Evolutionary conservation across 2,888 invertebrate species (phyloP).

Genomic region (Phengaris alcon): DNA sequence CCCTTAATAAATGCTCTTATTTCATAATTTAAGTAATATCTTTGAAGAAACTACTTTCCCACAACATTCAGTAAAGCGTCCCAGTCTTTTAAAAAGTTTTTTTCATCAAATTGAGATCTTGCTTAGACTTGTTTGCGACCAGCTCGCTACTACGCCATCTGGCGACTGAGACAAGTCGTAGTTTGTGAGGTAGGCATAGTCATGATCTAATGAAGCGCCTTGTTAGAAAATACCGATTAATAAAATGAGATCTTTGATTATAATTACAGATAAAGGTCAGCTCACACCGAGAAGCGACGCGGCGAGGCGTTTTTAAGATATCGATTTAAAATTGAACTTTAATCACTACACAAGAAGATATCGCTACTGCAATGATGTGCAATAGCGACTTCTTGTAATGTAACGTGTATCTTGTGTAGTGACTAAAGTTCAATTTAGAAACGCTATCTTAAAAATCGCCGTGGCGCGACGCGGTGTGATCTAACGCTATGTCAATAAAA

Average conservation of each 20-base stretch:
- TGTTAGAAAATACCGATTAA: constrained; percentile 80
- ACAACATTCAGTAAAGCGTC: constrained; percentile 80
- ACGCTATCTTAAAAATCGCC: too few species aligned
- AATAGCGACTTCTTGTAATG: too few species aligned
- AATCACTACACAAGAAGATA: too few species aligned
- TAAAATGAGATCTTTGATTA: constrained; percentile 80
- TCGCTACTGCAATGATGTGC: too few species aligned
- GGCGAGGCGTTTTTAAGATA: too few species aligned
- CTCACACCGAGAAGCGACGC: too few species aligned
- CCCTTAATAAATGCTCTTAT: constrained; percentile 74
- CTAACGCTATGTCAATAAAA: constrained; percentile 58
- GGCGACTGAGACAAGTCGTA: constrained; percentile 58
- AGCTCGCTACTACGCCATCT: constrained; percentile 42
- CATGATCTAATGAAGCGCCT: constrained; percentile 80
- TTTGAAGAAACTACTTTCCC: constrained; percentile 76
- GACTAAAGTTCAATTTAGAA: too few species aligned
- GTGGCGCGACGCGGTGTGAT: too few species aligned
- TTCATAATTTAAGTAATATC: constrained; percentile 77
- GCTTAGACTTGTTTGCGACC: constrained; percentile 74
- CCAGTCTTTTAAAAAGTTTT: constrained; percentile 79
- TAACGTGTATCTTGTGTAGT: too few species aligned
- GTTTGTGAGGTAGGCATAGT: constrained; percentile 80
- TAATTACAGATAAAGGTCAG: constrained; percentile 69
- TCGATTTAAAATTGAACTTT: too few species aligned
- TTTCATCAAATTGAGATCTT: constrained; percentile 80